Evolutionary conservation across 2,113 vertebrate genomes (phyloP).

Genomic region (Pterocles orientalis): DNA sequence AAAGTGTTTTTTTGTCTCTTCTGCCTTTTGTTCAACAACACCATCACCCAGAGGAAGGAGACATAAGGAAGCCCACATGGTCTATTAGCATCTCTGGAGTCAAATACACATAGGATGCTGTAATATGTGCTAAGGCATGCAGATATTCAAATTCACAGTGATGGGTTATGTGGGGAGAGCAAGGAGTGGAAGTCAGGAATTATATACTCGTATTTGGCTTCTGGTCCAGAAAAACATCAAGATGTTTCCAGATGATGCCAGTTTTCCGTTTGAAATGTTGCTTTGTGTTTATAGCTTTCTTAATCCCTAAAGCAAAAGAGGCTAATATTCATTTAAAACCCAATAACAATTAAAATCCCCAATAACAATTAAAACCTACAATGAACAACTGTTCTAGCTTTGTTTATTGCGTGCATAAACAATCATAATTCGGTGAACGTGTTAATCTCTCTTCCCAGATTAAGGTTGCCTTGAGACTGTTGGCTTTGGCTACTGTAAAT

Average conservation of each 20-base stretch:
- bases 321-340: slow-evolving; percentile 78
- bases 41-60: not conserved
- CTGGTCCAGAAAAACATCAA: not conserved
- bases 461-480: slow-evolving; percentile 77
- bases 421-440: slow-evolving; percentile 79
- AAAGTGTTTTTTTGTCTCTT: not conserved
- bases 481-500: slow-evolving; percentile 82
- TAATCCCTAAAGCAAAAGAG: slow-evolving; percentile 72
- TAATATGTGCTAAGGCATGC: not conserved
- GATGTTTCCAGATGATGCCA: slow-evolving; percentile 25
- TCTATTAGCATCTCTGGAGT: not conserved
- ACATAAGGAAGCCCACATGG: not conserved
- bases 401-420: slow-evolving; percentile 80
- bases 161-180: not conserved
- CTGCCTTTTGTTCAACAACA: slow-evolving; percentile 14
- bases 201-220: not conserved
- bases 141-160: not conserved
- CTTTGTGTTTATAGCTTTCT: slow-evolving; percentile 69
- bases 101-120: rapidly evolving
- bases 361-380: slow-evolving; percentile 80
- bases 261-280: slow-evolving; percentile 69
- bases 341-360: slow-evolving; percentile 76
- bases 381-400: slow-evolving; percentile 75
- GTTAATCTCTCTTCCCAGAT: slow-evolving; percentile 75
- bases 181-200: not conserved